These are phyloP conservation scores for Rhopalosiphum padi DNA, from an alignment of 1,140 invertebrate genomes.

Conservation along the genomic window DNA sequence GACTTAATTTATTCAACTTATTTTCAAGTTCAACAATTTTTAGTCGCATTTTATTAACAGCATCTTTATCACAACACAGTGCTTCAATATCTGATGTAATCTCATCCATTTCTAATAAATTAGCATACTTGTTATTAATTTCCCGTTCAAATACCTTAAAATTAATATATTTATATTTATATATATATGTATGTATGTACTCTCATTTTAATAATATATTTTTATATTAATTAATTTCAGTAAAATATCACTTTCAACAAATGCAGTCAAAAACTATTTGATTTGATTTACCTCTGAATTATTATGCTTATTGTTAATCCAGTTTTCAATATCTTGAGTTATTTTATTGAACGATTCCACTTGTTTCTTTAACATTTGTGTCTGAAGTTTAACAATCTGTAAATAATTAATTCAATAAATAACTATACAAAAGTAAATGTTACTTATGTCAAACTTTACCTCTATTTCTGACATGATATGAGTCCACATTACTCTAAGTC, in stretches of 20 bases:
- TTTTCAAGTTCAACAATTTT: slow-evolving; percentile 35
- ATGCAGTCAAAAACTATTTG: slow-evolving; percentile 63
- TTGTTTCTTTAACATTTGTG: slow-evolving; percentile 69
- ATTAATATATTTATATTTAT: not conserved
- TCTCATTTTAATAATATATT: not conserved
- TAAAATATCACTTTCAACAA: not conserved
- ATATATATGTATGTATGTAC: not conserved
- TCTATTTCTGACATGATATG: slow-evolving; percentile 74
- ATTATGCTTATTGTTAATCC: slow-evolving; percentile 66
- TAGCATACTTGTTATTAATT: slow-evolving; percentile 41
- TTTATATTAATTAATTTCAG: not conserved
- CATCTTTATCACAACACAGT: slow-evolving; percentile 25
- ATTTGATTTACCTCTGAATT: slow-evolving; percentile 68
- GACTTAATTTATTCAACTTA: slow-evolving; percentile 52
- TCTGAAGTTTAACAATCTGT: slow-evolving; percentile 63
- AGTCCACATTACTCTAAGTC: slow-evolving; percentile 72
- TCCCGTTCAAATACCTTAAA: slow-evolving; percentile 62
- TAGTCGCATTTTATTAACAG: slow-evolving; percentile 34
- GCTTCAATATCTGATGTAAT: slow-evolving; percentile 37
- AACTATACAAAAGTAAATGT: not conserved
- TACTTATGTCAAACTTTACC: slow-evolving; percentile 62
- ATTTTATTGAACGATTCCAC: slow-evolving; percentile 66
- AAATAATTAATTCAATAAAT: slow-evolving; percentile 54
- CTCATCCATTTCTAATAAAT: slow-evolving; percentile 53
- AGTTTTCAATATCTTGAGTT: slow-evolving; percentile 65